Percentiles rank a stretch among this genome's conserved stretches.
Evolutionary conservation across 2,888 invertebrate species (phyloP).

Genomic region (Drosophila longiperda): DNA sequence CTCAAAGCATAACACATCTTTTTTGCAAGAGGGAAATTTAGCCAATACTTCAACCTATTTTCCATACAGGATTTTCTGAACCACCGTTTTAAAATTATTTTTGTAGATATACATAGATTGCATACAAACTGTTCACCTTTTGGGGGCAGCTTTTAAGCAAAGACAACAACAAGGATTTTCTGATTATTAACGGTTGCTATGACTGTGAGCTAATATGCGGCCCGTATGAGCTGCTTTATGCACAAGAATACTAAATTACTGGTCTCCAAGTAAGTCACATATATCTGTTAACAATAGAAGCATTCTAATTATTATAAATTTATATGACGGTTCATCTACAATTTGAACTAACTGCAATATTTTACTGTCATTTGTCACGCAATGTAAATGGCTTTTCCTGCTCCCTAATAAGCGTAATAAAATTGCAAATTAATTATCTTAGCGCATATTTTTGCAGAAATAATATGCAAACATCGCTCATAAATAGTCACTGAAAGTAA

Average conservation of each 20-base stretch:
- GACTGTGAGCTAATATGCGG: neutral
- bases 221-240: neutral
- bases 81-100: too few species aligned
- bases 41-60: neutral
- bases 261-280: neutral
- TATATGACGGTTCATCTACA: constrained; percentile 14
- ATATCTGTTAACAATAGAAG: constrained; percentile 28
- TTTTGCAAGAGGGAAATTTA: neutral
- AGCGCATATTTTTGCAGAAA: constrained; percentile 31
- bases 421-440: constrained; percentile 59
- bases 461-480: neutral
- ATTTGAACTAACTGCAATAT: constrained; percentile 15
- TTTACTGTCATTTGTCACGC: constrained; percentile 41
- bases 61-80: too few species aligned
- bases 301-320: constrained; percentile 7
- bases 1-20: neutral
- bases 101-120: too few species aligned
- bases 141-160: neutral
- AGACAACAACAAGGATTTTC: neutral
- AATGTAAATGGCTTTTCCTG: constrained; percentile 15
- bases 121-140: neutral
- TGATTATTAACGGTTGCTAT: neutral
- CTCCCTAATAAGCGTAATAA: constrained; percentile 42
- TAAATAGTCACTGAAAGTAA: neutral
- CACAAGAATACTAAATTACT: neutral